These are phyloP conservation scores for Platycheirus rosarum DNA, from an alignment of 2,888 invertebrate genomes.

Conservation along the genomic window DNA sequence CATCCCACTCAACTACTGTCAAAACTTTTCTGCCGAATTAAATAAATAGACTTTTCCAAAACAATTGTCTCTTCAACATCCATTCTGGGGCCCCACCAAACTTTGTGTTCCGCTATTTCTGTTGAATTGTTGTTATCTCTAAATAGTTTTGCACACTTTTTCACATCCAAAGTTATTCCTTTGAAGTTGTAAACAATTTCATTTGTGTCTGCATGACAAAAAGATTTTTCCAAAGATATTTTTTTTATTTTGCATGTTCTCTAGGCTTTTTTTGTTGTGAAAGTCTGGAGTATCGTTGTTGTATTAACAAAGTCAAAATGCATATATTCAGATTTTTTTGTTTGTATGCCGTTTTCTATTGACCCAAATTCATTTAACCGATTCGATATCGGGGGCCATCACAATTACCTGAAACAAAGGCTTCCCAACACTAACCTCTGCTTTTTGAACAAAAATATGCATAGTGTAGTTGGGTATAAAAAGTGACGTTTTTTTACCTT, in stretches of 20 bases:
- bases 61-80: background rate
- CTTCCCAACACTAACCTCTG: conserved; percentile 25
- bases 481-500: no score
- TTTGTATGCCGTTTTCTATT: conserved; percentile 24
- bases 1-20: background rate
- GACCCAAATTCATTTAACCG: conserved; percentile 46
- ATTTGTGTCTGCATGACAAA: conserved; percentile 14
- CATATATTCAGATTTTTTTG: background rate
- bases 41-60: background rate
- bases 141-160: conserved; percentile 7
- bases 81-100: background rate
- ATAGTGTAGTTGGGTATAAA: no score
- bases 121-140: conserved; percentile 1
- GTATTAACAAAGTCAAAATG: conserved; percentile 18
- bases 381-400: conserved; percentile 32
- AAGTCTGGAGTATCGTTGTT: conserved; percentile 16
- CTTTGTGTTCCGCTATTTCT: conserved; percentile 15
- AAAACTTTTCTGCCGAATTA: background rate
- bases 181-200: conserved; percentile 32
- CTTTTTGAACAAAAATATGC: conserved; percentile 13
- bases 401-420: conserved; percentile 4
- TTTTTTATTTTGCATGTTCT: conserved; percentile 13
- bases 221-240: conserved; percentile 3
- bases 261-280: conserved; percentile 17
- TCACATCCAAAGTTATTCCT: conserved; percentile 34